These are phyloP conservation scores for Zonotrichia leucophrys DNA, from an alignment of 2,113 vertebrate genomes.

Conservation along the genomic window DNA sequence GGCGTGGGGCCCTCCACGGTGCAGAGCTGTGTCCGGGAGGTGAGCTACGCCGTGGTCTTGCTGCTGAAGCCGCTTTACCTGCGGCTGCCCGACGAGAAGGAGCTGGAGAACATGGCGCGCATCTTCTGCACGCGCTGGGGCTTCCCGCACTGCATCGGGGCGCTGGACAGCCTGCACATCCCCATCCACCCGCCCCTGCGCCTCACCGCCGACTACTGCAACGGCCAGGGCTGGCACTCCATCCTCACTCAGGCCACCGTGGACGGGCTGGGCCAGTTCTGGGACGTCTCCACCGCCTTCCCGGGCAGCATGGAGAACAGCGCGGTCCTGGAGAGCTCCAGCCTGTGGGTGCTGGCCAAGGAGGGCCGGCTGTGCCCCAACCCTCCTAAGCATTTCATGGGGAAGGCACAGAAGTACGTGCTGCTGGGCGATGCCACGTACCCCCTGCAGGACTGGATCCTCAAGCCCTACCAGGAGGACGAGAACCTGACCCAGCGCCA, in stretches of 20 bases:
- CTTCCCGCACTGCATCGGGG: slow-evolving; percentile 74
- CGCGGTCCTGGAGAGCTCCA: slow-evolving; percentile 69
- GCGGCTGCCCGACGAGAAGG: slow-evolving; percentile 56
- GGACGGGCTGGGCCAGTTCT: slow-evolving; percentile 71
- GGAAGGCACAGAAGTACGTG: slow-evolving; percentile 66
- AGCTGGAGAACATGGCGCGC: slow-evolving; percentile 70
- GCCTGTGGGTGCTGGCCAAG: slow-evolving; percentile 71
- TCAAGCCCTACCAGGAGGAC: slow-evolving; percentile 71
- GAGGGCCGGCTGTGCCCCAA: slow-evolving; percentile 70
- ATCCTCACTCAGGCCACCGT: slow-evolving; percentile 74
- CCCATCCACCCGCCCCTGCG: slow-evolving; percentile 61
- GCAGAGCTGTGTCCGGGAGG: slow-evolving; percentile 71
- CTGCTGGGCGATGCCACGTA: slow-evolving; percentile 70
- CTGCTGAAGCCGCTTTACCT: slow-evolving; percentile 73
- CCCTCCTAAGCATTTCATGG: slow-evolving; percentile 69
- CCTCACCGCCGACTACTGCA: slow-evolving; percentile 62
- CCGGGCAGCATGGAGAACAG: slow-evolving; percentile 72
- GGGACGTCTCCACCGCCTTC: slow-evolving; percentile 72
- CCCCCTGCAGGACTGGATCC: slow-evolving; percentile 75
- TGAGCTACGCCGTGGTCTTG: slow-evolving; percentile 62
- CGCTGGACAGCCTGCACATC: slow-evolving; percentile 70
- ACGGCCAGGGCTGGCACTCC: slow-evolving; percentile 69
- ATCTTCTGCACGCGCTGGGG: slow-evolving; percentile 70
- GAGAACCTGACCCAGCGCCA: slow-evolving; percentile 57
- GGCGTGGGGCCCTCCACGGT: slow-evolving; percentile 66